Percentiles rank a stretch among this genome's conserved stretches.
phyloP scores from a whole-genome alignment of 2,113 vertebrate genomes.

The Etheostoma cragini region DNA sequence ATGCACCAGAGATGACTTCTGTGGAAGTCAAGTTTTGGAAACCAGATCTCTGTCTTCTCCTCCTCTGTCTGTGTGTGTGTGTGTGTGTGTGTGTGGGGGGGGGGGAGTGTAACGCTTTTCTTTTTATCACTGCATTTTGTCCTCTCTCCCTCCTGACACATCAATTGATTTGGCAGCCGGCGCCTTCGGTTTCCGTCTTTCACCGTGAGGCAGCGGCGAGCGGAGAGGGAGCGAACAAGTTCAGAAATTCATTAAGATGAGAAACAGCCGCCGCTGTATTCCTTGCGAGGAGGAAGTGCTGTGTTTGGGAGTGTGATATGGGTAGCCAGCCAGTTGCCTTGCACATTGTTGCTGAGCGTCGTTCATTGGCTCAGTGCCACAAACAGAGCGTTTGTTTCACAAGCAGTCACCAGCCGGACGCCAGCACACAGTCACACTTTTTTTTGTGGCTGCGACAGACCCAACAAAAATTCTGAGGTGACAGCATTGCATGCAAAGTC shows the following conservation, averaged over 20 bases:
- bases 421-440: slow-evolving; percentile 12
- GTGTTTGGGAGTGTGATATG: slow-evolving; percentile 11
- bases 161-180: slow-evolving; percentile 77
- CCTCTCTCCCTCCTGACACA: slow-evolving; percentile 81
- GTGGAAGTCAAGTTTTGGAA: slow-evolving; percentile 74
- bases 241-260: slow-evolving; percentile 79
- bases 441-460: slow-evolving; percentile 24
- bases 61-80: slow-evolving; percentile 28
- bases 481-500: slow-evolving; percentile 21
- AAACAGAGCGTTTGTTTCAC: slow-evolving; percentile 26
- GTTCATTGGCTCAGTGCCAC: slow-evolving; percentile 41
- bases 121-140: slow-evolving; percentile 79
- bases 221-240: slow-evolving; percentile 67
- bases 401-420: slow-evolving; percentile 24
- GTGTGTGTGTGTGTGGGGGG: slow-evolving; percentile 4
- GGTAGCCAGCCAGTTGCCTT: slow-evolving; percentile 30
- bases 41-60: slow-evolving; percentile 47
- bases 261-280: slow-evolving; percentile 65
- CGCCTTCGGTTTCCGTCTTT: slow-evolving; percentile 67
- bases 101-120: slow-evolving; percentile 27
- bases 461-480: slow-evolving; percentile 20
- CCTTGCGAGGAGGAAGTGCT: slow-evolving; percentile 46
- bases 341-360: slow-evolving; percentile 10
- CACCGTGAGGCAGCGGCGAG: slow-evolving; percentile 60
- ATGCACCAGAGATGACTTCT: slow-evolving; percentile 78